Conservation (phyloP, 2,797 vertebrate species). For the Spea hammondii region DNA sequence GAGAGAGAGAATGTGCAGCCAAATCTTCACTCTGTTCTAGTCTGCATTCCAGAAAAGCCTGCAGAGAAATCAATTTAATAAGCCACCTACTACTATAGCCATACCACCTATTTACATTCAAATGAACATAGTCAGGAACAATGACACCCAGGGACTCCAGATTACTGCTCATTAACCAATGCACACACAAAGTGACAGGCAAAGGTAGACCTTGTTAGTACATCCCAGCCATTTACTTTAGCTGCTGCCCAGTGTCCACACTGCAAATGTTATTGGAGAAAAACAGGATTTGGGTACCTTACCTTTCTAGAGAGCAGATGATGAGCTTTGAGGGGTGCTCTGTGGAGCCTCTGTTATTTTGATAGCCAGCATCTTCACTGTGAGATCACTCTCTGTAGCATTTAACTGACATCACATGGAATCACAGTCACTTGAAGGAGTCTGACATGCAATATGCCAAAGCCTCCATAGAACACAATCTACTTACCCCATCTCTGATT, state of each 20-base stretch:
- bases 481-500: constrained; percentile 63
- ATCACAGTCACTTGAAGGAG: constrained; percentile 75
- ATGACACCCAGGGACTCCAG: constrained; percentile 87
- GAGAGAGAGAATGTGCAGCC: constrained; percentile 74
- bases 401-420: constrained; percentile 85
- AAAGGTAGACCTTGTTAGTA: constrained; percentile 72
- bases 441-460: constrained; percentile 77
- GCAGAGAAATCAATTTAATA: constrained; percentile 88
- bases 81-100: constrained; percentile 84
- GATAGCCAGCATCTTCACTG: constrained; percentile 79
- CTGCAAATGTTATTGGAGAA: constrained; percentile 56
- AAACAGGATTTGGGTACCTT: constrained; percentile 58
- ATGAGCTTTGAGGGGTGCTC: constrained; percentile 75
- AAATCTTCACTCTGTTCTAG: constrained; percentile 59
- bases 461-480: constrained; percentile 63
- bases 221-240: constrained; percentile 54
- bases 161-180: constrained; percentile 89
- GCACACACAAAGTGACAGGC: constrained; percentile 78
- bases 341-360: constrained; percentile 80
- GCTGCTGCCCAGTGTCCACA: constrained; percentile 53
- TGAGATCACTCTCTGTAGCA: constrained; percentile 81
- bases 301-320: constrained; percentile 74
- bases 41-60: constrained; percentile 79
- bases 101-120: constrained; percentile 89
- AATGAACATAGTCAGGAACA: constrained; percentile 82